Conservation (phyloP, 2,888 invertebrate genomes). For the Camptogramma bilineatum region DNA sequence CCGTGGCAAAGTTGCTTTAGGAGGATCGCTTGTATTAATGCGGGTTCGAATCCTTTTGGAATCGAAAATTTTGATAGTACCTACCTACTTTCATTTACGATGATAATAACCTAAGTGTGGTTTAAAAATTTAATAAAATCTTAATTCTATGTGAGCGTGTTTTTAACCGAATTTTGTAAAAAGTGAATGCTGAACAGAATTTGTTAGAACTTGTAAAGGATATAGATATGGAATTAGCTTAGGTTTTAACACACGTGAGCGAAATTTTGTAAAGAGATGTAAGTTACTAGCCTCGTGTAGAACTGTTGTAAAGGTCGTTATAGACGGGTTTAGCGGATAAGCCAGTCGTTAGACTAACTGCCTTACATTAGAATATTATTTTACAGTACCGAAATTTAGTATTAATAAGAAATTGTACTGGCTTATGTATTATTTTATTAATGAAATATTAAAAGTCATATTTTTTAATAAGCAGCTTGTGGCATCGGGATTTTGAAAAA, state of each 20-base stretch:
- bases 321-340: conserved; percentile 32
- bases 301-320: conserved; percentile 24
- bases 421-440: conserved; percentile 19
- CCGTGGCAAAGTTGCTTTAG: too few relatives aligned
- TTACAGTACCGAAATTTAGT: conserved; percentile 18
- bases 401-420: conserved; percentile 21
- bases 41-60: too few relatives aligned
- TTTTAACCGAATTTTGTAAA: too few relatives aligned
- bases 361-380: conserved; percentile 24
- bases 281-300: conserved; percentile 8
- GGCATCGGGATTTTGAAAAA: conserved; percentile 14
- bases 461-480: conserved; percentile 8
- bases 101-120: too few relatives aligned
- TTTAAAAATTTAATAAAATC: too few relatives aligned
- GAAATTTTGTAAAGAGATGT: neutral
- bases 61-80: too few relatives aligned
- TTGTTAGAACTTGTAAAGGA: too few relatives aligned
- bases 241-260: neutral
- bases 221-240: too few relatives aligned
- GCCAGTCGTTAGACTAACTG: conserved; percentile 35
- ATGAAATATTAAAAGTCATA: neutral
- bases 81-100: too few relatives aligned
- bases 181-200: too few relatives aligned
- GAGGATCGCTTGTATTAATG: too few relatives aligned
- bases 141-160: too few relatives aligned